These are phyloP conservation scores for Entomyzon cyanotis DNA, from an alignment of 2,113 vertebrate genomes.

Conservation along the genomic window DNA sequence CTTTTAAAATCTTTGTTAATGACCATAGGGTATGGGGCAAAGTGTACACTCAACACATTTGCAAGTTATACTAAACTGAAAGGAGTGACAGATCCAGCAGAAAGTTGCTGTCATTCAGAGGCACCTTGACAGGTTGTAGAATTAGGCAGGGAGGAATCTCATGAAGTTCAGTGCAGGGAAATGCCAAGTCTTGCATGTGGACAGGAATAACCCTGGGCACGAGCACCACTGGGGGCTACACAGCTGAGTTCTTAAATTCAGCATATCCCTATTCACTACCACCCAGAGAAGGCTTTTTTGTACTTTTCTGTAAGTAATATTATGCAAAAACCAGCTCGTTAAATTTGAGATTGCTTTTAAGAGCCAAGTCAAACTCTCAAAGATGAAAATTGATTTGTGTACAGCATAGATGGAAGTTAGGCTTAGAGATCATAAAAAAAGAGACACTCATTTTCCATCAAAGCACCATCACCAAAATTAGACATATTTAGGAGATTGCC, in stretches of 20 bases:
- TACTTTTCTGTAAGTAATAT: background rate
- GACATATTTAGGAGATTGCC: background rate
- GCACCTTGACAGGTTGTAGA: background rate
- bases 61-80: background rate
- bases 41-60: background rate
- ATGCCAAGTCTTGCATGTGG: background rate
- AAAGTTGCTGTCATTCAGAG: background rate
- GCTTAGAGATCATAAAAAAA: background rate
- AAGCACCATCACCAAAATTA: background rate
- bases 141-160: background rate
- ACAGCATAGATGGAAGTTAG: background rate
- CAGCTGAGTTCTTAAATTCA: background rate
- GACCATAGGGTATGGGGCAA: background rate
- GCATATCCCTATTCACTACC: background rate
- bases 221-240: background rate
- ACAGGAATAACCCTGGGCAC: background rate
- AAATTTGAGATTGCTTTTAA: background rate
- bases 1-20: background rate
- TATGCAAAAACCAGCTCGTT: background rate
- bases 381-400: background rate
- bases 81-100: background rate
- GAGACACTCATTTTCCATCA: background rate
- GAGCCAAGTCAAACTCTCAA: background rate
- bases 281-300: background rate
- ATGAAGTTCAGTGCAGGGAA: background rate